Conservation (phyloP, 2,113 vertebrate species). For the Aspidoscelis tigris region DNA sequence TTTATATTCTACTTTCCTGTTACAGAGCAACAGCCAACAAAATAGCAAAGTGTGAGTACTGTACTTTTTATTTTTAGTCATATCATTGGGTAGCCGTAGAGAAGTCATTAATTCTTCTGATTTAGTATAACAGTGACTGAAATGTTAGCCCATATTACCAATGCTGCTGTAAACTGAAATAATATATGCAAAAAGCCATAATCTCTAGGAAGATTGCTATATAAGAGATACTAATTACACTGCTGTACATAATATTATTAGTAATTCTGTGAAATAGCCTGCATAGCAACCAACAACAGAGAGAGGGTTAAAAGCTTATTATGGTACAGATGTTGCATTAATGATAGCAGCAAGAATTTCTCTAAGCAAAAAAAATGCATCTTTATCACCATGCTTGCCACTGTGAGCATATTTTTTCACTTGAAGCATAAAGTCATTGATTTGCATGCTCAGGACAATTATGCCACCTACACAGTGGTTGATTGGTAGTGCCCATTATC, state of each 20-base stretch:
- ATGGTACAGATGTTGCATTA: neutral
- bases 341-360: neutral
- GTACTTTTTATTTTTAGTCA: neutral
- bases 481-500: constrained; percentile 49
- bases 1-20: neutral
- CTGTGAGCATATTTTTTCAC: constrained; percentile 46
- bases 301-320: neutral
- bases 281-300: neutral
- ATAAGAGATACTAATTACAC: neutral
- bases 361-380: neutral
- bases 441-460: constrained; percentile 57
- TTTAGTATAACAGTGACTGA: neutral
- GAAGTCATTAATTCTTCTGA: neutral
- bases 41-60: neutral
- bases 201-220: neutral
- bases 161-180: neutral
- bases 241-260: constrained; percentile 1
- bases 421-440: constrained; percentile 57
- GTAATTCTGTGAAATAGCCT: neutral
- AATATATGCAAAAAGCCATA: neutral
- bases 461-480: constrained; percentile 54
- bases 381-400: neutral
- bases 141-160: neutral
- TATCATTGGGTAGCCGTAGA: neutral
- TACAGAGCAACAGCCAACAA: neutral